Base-by-base conservation (phyloP, 2,113 vertebrate genomes). In the Peromyscus maniculatus region DNA sequence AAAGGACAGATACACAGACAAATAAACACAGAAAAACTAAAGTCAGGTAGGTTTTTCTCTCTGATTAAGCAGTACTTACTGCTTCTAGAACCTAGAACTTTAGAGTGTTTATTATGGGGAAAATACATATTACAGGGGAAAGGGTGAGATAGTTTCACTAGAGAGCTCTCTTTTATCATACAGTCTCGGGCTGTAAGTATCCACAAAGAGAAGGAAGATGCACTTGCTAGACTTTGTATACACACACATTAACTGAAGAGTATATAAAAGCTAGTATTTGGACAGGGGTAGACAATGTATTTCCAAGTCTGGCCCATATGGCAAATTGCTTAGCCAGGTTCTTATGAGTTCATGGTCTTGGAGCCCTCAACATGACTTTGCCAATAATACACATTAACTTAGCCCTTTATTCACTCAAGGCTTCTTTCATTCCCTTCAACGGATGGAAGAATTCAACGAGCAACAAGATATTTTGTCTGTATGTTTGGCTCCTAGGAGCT, bases 141-240 rank as follows among this genome's bases (percentile, higher is more conserved):
- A 39, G 5, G 24, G 2, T 62, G 17, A 1, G 3, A 6, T 39
- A 43, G 7, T 9, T 84, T 84, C 7, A 64, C 24, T 62, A 16
- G 13, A 3, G 21, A 1, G 4, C 5, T n/a, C 5, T n/a, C 33
- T n/a, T 82, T 10, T 1, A 28, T 24, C 6, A 17, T 62, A 43
- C n/a, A 43, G 15, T 64, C n/a, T 19, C n/a, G 28, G 3, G 13
- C 3, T 64, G 3, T 16, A 26, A 84, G 15, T 31, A 43, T 43
- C 57, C 7, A 64, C 1, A 6, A 43, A 43, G 15, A 64, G 7
- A 4, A 84, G 1, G n/a, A 17, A 84, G 3, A 1, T 64, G n/a
- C 57, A 43, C 7, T 17, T 64, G 15, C 13, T 31, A 43, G 59
- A 31, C 43, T 64, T 43, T 64, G 0, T 64, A 64, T 7, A 17